Base-by-base conservation (phyloP, 2,113 vertebrate species). In the Hippocampus guttulatus region DNA sequence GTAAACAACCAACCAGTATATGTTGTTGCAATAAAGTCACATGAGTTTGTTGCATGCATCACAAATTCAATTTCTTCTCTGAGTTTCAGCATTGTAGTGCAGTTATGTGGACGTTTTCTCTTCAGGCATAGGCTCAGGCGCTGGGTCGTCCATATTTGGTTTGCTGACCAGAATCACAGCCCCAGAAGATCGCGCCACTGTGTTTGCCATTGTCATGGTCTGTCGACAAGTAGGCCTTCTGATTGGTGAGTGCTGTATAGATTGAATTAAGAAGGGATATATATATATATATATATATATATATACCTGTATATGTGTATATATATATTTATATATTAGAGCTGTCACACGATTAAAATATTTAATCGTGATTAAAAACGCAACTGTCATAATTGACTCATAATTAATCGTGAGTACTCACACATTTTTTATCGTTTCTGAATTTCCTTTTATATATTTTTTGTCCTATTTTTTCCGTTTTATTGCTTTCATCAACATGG, bases 171-270 rank as follows among this genome's bases (percentile, higher is more conserved):
- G 91, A 64, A 90, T 77, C 57, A 94, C 93, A 0, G 84, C 85
- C 2, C 81, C 88, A 0, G 85, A 92, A 41, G 92, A 94, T 69
- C 92, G 94, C 0, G 80, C 93, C 33, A 92, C 91, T 0, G 92
- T 93, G 6, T 95, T 95, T 69, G 93, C 94, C 6, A 88, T 91
- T 0, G 89, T 93, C 47, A 94, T 94, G 93, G 93, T 93, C 0
- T 93, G 92, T 74, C 87, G 94, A 43, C 94, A 94, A 78, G 91
- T 83, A 25, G 94, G 94, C 43, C 93, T 95, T 47, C 77, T 95
- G 51, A 93, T 95, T 75, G 94, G 94, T 94, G 71, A 83, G 91
- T 79, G 8, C 12, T 12, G 16, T 75, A 60, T 23, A 65, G 49
- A 66, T 2, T 64, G 7, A 61, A 61, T 33, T 18, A 27, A 45